phyloP scores from a whole-genome alignment of 2,888 invertebrate species.

The Lochmaea crataegi region DNA sequence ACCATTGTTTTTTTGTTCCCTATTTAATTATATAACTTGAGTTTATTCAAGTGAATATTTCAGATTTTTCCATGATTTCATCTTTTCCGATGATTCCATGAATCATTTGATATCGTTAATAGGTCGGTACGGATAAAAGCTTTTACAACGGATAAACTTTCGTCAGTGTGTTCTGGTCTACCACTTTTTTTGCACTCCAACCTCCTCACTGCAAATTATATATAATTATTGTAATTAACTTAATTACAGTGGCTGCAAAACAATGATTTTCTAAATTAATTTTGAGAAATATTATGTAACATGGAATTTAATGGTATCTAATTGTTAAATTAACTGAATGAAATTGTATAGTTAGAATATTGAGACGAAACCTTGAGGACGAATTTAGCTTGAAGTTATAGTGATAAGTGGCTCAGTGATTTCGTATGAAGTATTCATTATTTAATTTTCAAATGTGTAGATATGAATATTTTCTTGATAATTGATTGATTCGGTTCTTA shows the following conservation, averaged over 20 bases:
- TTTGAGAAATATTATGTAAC: background rate
- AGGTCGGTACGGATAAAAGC: background rate
- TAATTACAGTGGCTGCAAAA: background rate
- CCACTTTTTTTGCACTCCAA: background rate
- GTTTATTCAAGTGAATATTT: too few species aligned
- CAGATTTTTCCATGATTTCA: too few species aligned
- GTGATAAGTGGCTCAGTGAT: too few species aligned
- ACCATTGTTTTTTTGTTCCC: too few species aligned
- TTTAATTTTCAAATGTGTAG: too few species aligned
- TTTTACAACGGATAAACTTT: background rate
- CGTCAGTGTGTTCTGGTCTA: background rate
- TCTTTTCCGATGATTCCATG: too few species aligned
- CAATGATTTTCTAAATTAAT: constrained; percentile 1
- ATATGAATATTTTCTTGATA: too few species aligned
- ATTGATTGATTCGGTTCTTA: too few species aligned
- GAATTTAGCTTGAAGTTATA: too few species aligned
- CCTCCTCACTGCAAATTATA: background rate
- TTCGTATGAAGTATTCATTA: too few species aligned
- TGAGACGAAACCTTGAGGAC: background rate
- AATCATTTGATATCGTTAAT: too few species aligned
- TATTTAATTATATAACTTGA: too few species aligned
- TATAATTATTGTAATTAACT: background rate
- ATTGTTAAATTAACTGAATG: background rate
- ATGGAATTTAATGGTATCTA: background rate
- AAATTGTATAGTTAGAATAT: background rate